Conservation (phyloP, 2,797 vertebrate species). For the Zalophus californianus region DNA sequence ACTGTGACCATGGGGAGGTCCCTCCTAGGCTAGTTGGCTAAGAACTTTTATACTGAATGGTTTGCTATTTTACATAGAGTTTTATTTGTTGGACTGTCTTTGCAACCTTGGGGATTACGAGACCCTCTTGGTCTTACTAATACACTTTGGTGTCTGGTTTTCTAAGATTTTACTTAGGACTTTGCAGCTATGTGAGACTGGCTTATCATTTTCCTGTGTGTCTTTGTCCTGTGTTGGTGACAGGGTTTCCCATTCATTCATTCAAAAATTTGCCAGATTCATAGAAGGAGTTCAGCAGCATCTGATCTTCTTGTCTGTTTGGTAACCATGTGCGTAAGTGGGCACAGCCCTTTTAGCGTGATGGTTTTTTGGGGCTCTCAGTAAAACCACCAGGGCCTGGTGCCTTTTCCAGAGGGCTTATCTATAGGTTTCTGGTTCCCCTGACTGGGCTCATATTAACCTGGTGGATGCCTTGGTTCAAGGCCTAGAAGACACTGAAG, state of each 20-base stretch:
- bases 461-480: not conserved
- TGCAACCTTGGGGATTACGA: not conserved
- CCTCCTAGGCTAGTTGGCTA: too few relatives aligned
- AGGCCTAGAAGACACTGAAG: not conserved
- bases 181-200: not conserved
- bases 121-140: not conserved
- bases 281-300: accelerated
- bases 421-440: not conserved
- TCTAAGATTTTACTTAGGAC: too few relatives aligned
- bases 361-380: too few relatives aligned
- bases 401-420: not conserved
- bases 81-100: not conserved
- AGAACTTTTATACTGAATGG: not conserved
- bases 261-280: not conserved
- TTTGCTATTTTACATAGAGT: not conserved
- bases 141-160: not conserved
- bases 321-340: accelerated
- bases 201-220: not conserved
- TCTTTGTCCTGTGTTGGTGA: not conserved
- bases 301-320: not conserved
- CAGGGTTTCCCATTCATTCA: not conserved
- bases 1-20: accelerated
- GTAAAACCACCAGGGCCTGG: not conserved
- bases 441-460: not conserved
- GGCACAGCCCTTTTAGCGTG: not conserved